phyloP scores from a whole-genome alignment of 1,140 invertebrate genomes.

The Pogonomyrmex barbatus region DNA sequence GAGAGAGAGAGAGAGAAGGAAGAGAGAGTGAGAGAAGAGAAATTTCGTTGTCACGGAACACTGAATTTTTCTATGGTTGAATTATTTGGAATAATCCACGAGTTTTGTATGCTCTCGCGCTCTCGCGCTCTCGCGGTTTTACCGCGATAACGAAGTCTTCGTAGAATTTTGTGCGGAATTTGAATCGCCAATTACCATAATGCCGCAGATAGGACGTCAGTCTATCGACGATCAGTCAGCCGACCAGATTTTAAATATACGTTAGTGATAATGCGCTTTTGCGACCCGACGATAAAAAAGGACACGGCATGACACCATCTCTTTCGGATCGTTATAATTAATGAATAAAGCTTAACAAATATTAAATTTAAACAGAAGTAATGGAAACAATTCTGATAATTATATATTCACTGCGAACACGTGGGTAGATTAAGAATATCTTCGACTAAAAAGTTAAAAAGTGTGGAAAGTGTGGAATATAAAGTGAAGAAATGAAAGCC shows the following conservation, averaged over 20 bases:
- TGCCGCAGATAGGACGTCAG: constrained; percentile 53
- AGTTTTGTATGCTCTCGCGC: constrained; percentile 33
- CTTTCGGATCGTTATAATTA: neutral
- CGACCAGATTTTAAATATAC: constrained; percentile 61
- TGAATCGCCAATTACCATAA: constrained; percentile 64
- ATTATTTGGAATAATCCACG: constrained; percentile 62
- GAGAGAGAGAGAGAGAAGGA: neutral
- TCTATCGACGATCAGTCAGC: constrained; percentile 60
- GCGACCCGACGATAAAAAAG: neutral
- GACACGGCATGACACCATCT: neutral
- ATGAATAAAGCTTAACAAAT: neutral
- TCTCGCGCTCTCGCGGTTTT: constrained; percentile 38
- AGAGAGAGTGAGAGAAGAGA: neutral
- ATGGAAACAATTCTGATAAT: neutral
- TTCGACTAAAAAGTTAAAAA: neutral
- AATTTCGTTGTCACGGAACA: constrained; percentile 52
- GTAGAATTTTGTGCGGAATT: constrained; percentile 59
- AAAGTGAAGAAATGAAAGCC: neutral
- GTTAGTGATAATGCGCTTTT: constrained; percentile 52
- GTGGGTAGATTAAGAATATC: neutral
- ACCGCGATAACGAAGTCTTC: constrained; percentile 56
- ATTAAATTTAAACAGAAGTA: neutral
- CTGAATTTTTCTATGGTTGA: constrained; percentile 60
- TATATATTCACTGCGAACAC: neutral
- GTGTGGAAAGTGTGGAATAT: neutral